Evolutionary conservation across 2,888 invertebrate species (phyloP).

Genomic region (Smittia aterrima): DNA sequence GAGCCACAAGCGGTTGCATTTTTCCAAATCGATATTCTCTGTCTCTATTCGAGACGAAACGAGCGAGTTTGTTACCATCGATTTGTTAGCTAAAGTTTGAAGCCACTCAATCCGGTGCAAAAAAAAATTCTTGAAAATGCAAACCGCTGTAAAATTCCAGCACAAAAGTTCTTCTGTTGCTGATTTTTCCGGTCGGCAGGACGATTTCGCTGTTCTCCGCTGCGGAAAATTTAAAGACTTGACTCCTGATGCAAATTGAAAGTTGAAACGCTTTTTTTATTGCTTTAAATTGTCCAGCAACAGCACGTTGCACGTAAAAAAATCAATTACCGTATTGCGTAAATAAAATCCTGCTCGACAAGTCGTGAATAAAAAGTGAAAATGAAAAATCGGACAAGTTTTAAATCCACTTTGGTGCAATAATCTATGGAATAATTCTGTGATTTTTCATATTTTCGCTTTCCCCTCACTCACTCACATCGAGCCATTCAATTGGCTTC

Average conservation of each 20-base stretch:
- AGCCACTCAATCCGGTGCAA: slow-evolving; percentile 1
- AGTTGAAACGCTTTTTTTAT: too few relatives aligned
- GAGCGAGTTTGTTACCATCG: slow-evolving; percentile 13
- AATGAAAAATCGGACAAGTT: slow-evolving; percentile 22
- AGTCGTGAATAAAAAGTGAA: neutral
- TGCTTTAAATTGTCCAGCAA: neutral
- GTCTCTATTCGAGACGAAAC: neutral
- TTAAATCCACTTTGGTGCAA: slow-evolving; percentile 30
- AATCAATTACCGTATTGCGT: slow-evolving; percentile 19
- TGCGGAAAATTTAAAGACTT: too few relatives aligned
- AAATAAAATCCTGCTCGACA: neutral
- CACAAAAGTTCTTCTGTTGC: slow-evolving; percentile 1
- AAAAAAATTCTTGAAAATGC: neutral
- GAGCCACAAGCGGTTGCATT: slow-evolving; percentile 22
- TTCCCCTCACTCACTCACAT: neutral
- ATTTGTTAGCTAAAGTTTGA: slow-evolving; percentile 2
- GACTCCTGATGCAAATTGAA: neutral
- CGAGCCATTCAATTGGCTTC: slow-evolving; percentile 21
- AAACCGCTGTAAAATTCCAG: slow-evolving; percentile 16
- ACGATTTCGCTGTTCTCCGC: too few relatives aligned
- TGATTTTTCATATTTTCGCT: slow-evolving; percentile 22
- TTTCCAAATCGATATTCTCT: slow-evolving; percentile 1
- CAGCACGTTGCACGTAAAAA: neutral
- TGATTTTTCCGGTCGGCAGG: neutral
- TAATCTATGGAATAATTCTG: slow-evolving; percentile 36